phyloP scores from a whole-genome alignment of 2,888 invertebrate species.

The Pammene fasciana region DNA sequence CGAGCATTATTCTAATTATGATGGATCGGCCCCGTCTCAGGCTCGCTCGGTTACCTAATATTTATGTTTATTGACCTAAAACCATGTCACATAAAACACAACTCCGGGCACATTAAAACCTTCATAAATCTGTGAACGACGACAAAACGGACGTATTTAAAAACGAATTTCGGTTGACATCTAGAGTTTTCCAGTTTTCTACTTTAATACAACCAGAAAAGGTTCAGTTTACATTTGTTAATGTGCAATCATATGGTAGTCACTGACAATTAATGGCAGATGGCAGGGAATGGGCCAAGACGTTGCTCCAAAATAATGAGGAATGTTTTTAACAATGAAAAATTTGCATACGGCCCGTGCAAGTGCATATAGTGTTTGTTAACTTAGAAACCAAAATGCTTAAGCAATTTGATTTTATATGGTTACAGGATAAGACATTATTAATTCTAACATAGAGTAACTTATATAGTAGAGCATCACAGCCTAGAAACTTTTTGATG shows the following conservation, averaged over 20 bases:
- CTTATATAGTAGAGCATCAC: too few relatives aligned
- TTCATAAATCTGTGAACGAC: constrained; percentile 4
- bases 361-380: too few relatives aligned
- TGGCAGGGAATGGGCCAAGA: constrained; percentile 14
- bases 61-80: neutral
- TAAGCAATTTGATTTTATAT: too few relatives aligned
- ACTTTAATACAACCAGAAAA: neutral
- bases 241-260: neutral
- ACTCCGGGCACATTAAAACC: constrained; percentile 8
- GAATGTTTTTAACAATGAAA: too few relatives aligned
- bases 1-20: too few relatives aligned
- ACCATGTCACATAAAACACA: neutral
- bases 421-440: too few relatives aligned
- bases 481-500: too few relatives aligned
- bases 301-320: neutral
- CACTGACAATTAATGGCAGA: constrained; percentile 13
- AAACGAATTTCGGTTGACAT: constrained; percentile 4
- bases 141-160: constrained; percentile 3
- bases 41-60: neutral
- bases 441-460: too few relatives aligned
- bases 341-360: too few relatives aligned
- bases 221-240: neutral
- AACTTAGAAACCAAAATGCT: too few relatives aligned
- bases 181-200: neutral
- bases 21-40: neutral